Evolutionary conservation across 2,113 vertebrate species (phyloP).

Genomic region (Macquaria australasica): DNA sequence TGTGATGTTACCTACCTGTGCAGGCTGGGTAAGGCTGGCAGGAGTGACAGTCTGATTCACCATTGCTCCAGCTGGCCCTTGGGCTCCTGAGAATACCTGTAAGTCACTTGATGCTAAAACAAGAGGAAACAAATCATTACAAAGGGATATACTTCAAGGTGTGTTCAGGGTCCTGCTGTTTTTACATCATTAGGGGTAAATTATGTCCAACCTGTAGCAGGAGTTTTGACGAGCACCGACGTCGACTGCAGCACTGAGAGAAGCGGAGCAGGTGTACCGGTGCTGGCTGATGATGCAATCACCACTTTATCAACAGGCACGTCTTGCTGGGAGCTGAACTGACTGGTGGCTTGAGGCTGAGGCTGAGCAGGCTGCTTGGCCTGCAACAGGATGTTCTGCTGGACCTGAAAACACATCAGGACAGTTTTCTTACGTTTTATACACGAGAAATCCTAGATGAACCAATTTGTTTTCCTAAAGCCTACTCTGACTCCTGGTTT

Average conservation of each 20-base stretch:
- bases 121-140: conserved; percentile 13
- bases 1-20: conserved; percentile 79
- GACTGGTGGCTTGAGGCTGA: conserved; percentile 66
- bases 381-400: conserved; percentile 89
- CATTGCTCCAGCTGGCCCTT: conserved; percentile 76
- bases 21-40: conserved; percentile 82
- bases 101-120: conserved; percentile 84
- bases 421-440: neutral
- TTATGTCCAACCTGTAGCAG: conserved; percentile 72
- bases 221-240: conserved; percentile 85
- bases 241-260: conserved; percentile 84
- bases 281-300: conserved; percentile 69
- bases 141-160: neutral
- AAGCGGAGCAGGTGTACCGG: conserved; percentile 69
- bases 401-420: conserved; percentile 81
- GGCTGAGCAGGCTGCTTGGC: conserved; percentile 78
- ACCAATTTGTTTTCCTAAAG: neutral
- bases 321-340: conserved; percentile 81
- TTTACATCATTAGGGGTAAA: neutral
- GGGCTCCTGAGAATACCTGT: conserved; percentile 87
- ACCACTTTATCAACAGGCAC: conserved; percentile 73
- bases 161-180: neutral
- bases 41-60: conserved; percentile 82
- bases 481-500: neutral
- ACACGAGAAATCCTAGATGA: neutral